phyloP scores from a whole-genome alignment of 2,113 vertebrate species.

The Tor tambroides region DNA sequence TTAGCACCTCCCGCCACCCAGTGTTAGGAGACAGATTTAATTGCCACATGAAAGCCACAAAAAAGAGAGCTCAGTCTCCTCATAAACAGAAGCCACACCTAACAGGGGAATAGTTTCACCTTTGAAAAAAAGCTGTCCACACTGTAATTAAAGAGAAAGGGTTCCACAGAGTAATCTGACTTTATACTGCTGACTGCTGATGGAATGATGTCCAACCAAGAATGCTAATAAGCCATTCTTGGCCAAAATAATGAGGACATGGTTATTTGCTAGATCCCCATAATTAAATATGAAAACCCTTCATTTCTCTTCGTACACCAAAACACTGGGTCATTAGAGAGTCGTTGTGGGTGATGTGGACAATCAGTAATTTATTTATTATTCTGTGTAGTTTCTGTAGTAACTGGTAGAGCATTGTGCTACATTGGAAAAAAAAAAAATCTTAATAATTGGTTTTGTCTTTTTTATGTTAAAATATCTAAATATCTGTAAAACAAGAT shows the following conservation, averaged over 20 bases:
- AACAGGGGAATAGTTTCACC: conserved; percentile 83
- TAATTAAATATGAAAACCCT: conserved; percentile 14
- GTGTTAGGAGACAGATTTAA: conserved; percentile 83
- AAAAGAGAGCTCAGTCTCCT: conserved; percentile 81
- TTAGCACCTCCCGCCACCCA: conserved; percentile 82
- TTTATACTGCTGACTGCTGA: conserved; percentile 45
- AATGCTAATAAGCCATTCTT: conserved; percentile 45
- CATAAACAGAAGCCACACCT: conserved; percentile 84
- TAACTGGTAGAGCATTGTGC: neutral
- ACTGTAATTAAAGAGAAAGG: conserved; percentile 60
- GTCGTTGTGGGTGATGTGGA: neutral
- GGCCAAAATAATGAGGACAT: conserved; percentile 16
- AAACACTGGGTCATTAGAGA: conserved; percentile 14
- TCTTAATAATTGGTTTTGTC: neutral
- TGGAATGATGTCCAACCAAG: conserved; percentile 45
- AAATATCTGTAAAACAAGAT: neutral
- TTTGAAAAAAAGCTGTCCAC: conserved; percentile 79
- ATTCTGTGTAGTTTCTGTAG: neutral
- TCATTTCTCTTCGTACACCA: neutral
- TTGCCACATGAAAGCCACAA: conserved; percentile 85
- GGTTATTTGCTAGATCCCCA: conserved; percentile 7
- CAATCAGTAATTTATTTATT: neutral
- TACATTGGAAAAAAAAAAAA: neutral
- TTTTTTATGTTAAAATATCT: neutral
- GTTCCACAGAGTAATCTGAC: conserved; percentile 43